Evolutionary conservation across 2,888 invertebrate species (phyloP).

Genomic region (Chloroclysta siterata): DNA sequence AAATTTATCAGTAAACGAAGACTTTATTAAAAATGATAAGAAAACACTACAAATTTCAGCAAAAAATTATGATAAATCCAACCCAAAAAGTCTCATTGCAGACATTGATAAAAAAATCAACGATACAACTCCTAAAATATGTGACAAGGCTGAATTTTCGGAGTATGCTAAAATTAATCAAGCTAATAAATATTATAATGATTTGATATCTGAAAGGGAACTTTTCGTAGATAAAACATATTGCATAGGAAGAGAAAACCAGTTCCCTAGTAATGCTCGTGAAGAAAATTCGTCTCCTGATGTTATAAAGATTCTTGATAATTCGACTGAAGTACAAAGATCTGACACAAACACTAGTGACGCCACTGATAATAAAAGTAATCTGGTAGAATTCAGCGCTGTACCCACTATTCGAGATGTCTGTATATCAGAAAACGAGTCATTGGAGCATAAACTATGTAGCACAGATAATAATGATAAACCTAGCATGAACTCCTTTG

Average conservation of each 20-base stretch:
- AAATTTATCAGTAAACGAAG: slow-evolving; percentile 5
- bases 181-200: slow-evolving; percentile 26
- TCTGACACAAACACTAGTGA: slow-evolving; percentile 4
- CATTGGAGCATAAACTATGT: slow-evolving; percentile 3
- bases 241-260: slow-evolving; percentile 1
- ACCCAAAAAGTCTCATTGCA: slow-evolving; percentile 1
- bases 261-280: not conserved
- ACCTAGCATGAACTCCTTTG: not conserved
- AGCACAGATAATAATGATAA: not conserved
- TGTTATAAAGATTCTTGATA: slow-evolving; percentile 5
- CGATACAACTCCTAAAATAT: not conserved
- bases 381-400: not conserved
- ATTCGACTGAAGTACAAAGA: not conserved
- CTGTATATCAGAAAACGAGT: not conserved
- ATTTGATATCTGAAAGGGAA: slow-evolving; percentile 23
- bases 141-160: not conserved
- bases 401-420: not conserved
- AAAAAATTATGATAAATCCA: not conserved
- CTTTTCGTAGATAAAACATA: slow-evolving; percentile 14
- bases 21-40: not conserved
- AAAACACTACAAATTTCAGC: not conserved
- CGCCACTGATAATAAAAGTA: not conserved
- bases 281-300: not conserved
- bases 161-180: slow-evolving; percentile 4
- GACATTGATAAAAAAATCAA: slow-evolving; percentile 1